These are phyloP conservation scores for Falco punctatus DNA, from an alignment of 2,113 vertebrate genomes.

Conservation along the genomic window DNA sequence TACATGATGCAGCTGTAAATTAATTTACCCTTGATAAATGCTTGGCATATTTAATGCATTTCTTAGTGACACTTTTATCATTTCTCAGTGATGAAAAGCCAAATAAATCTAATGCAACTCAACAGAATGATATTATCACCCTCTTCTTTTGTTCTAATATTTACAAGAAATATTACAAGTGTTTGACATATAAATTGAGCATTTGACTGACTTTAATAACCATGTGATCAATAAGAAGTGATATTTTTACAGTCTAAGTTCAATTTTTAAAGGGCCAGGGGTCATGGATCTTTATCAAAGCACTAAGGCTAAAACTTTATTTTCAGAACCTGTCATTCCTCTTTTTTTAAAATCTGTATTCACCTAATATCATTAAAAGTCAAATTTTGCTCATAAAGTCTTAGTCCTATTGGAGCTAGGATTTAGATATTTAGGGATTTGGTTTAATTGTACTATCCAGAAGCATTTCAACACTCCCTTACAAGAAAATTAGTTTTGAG, in stretches of 20 bases:
- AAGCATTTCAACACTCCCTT: background rate
- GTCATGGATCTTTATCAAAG: slow-evolving; percentile 88
- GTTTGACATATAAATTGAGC: slow-evolving; percentile 94
- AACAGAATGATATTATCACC: slow-evolving; percentile 61
- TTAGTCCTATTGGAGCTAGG: background rate
- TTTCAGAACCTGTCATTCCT: slow-evolving; percentile 56
- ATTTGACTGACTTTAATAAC: slow-evolving; percentile 98
- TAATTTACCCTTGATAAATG: slow-evolving; percentile 44
- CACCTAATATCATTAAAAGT: slow-evolving; percentile 35
- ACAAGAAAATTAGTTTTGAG: background rate
- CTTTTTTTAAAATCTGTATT: background rate
- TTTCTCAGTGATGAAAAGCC: slow-evolving; percentile 59
- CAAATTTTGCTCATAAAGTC: slow-evolving; percentile 34
- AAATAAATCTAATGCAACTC: slow-evolving; percentile 61
- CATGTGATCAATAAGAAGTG: slow-evolving; percentile 96
- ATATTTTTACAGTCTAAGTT: slow-evolving; percentile 95
- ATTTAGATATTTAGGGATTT: background rate
- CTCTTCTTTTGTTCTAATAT: slow-evolving; percentile 73
- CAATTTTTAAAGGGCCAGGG: slow-evolving; percentile 90
- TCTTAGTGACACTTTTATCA: slow-evolving; percentile 66
- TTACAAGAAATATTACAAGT: slow-evolving; percentile 83
- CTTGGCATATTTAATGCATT: slow-evolving; percentile 54
- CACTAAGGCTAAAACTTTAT: slow-evolving; percentile 85
- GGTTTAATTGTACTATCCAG: background rate
- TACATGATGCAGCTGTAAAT: background rate